Evolutionary conservation across 2,113 vertebrate species (phyloP), one percentile per base, ranked within the genome.

Genomic region (Lampris megalopsis): DNA sequence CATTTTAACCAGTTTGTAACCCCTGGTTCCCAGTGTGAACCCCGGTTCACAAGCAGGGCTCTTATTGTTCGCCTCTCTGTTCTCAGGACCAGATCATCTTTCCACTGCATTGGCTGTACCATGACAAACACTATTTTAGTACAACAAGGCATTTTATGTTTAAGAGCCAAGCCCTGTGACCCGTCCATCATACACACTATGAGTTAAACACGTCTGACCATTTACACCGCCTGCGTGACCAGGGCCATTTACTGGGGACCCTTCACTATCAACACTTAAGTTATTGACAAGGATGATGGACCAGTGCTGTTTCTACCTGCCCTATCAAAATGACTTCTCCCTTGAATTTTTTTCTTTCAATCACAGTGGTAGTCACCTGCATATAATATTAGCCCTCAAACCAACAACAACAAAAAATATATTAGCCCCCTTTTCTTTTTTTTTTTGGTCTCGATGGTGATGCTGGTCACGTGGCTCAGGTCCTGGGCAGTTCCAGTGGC

Each of bases 261-360:
- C 82, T 88, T 90, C 86, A 52, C 36, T 41, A 13, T 69, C 7
- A 38, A 63, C 70, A 48, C 10, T 57, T 2, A 70, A 74, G 62
- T 72, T 87, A 90, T 84, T 91, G 86, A 75, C 40, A 74, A 80
- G 73, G 77, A 73, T 38, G 63, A 75, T 11, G 64, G 43, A 77
- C 69, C 37, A 69, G 63, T 57, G 49, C 52, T 73, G 37, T 38
- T 11, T 47, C 9, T 49, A 6, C 49, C 37, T 66, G 2, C 2
- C 1, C 65, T 35, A 60, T 38, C 62, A 42, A 67, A 35, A 47
- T n/a, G 36, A 13, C 6, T 63, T 57, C 73, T 67, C 76, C 80
- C 65, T 38, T 73, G 57, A 64, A 43, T 8, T 59, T 40, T 41
- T 41, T 50, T 11, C 59, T 13, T 61, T 41, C 40, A 61, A 13